phyloP scores from a whole-genome alignment of 1,140 invertebrate species.

The Pseudomyrmex dendroicus region DNA sequence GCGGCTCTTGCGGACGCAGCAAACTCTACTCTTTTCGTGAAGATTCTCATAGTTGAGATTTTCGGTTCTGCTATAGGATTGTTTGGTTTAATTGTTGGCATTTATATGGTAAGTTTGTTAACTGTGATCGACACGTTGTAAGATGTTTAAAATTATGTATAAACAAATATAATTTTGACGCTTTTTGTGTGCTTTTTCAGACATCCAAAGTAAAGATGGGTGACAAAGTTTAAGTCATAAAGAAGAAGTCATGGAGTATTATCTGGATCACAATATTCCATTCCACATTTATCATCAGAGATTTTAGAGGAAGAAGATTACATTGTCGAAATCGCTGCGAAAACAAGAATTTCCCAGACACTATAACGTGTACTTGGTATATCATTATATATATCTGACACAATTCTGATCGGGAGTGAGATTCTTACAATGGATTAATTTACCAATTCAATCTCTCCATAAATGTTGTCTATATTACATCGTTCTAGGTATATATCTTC shows the following conservation, averaged over 20 bases:
- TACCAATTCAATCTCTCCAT: constrained; percentile 18
- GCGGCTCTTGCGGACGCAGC: constrained; percentile 98
- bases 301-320: not conserved
- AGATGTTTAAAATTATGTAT: not conserved
- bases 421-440: constrained; percentile 9
- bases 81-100: constrained; percentile 99
- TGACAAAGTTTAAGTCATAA: constrained; percentile 75
- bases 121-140: not conserved
- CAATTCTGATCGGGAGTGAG: not conserved
- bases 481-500: not conserved
- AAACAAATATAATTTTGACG: constrained; percentile 22
- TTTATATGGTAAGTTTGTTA: constrained; percentile 90
- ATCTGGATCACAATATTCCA: constrained; percentile 56
- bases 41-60: constrained; percentile 99
- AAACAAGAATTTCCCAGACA: constrained; percentile 21
- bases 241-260: not conserved
- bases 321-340: constrained; percentile 31
- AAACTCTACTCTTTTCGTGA: constrained; percentile 97
- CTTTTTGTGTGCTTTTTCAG: constrained; percentile 72
- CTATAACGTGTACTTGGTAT: constrained; percentile 25
- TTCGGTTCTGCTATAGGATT: constrained; percentile 99
- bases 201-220: constrained; percentile 88
- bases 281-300: constrained; percentile 56
- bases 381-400: constrained; percentile 17
- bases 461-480: not conserved